Base-by-base conservation (phyloP, 37 sponge, comb jelly and placozoan genomes). In the Hormiphora californensis region DNA sequence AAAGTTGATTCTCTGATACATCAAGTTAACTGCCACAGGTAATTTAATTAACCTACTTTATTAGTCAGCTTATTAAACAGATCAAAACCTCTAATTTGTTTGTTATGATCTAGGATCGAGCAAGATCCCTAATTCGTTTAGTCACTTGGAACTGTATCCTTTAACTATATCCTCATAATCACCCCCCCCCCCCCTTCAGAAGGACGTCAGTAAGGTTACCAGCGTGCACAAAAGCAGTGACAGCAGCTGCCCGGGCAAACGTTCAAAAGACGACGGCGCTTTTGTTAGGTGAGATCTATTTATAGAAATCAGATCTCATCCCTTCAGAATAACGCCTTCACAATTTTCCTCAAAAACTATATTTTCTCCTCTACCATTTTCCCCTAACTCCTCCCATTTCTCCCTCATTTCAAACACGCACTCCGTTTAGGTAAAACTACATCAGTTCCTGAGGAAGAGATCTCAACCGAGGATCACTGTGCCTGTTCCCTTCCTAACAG, bases 231-330 rank as follows among this genome's bases (percentile, higher is more conserved):
- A 21, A 28, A 4, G 67, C 67, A 65, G 35, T 65, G 9, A 65
- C 67, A 65, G 67, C 32, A 28, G 67, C 67, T 15, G 67, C 67
- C 7, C 21, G 67, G 67, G 35, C 38, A 35, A 65, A 38, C 37
- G 37, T 65, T 19, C 11, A 35, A 7, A 65, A 65, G 17, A 65
- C 67, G 35, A 65, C 67, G 17, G 15, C 7, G 17, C 67, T 65
- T n/a, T n/a, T n/a, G n/a, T n/a, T n/a, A n/a, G n/a, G n/a, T n/a
- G n/a, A n/a, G n/a, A n/a, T n/a, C n/a, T n/a, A n/a, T n/a, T n/a
- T n/a, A n/a, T n/a, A n/a, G n/a, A n/a, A n/a, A n/a, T n/a, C n/a
- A n/a, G n/a, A n/a, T n/a, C n/a, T n/a, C n/a, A n/a, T n/a, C n/a
- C n/a, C n/a, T n/a, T n/a, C n/a, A n/a, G n/a, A n/a, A n/a, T n/a